Evolutionary conservation across 30 jellyfish, hydroid and myxozoan species (phyloP), one percentile per base, ranked within the genome.

Genomic region (Clytia hemisphaerica): DNA sequence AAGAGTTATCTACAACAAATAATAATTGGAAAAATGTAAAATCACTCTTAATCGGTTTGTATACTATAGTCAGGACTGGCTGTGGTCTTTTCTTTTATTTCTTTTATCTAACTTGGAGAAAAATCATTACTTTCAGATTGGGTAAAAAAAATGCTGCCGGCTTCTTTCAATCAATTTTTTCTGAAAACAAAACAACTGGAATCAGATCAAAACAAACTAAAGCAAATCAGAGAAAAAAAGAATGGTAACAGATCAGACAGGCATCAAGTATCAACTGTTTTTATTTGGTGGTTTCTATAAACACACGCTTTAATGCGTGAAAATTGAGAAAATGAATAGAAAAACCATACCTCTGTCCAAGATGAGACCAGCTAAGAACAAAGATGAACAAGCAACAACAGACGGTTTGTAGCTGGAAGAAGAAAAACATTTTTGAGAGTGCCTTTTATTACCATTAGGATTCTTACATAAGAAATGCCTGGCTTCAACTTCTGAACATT

Each of bases 351-450:
- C 94, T 45, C 75, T 48, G 21, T 79, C 61, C 33, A 45, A 40
- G 34, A 86, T 67, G 37, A 86, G 78, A 35, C 79, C 53, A n/a
- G 93, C 84, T 0, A 86, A 82, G 61, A 86, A 45, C 0, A 80
- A 55, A 22, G 89, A 83, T 48, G 96, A 55, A 0, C 94, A 88
- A 3, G 96, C 96, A 2, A 78, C 37, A 72, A 78, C 48, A 12
- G 94, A 78, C 10, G 94, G 94, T 22, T 78, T 78, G 37, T 16
- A 78, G 40, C 96, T 86, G 54, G 36, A 45, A 62, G 44, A 45
- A n/a, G 30, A 38, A 25, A 45, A 16, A 14, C 2, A 46, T 19
- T 55, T 21, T n/a, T 22, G 12, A 3, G 31, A 21, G 24, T 18
- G 69, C 30, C 69, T 6, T 21, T 44, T 27, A n/a, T 18, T 3